A percentile compares a stretch with the other conserved stretches of the same genome.
phyloP scores from a whole-genome alignment of 1,140 invertebrate species.

The Lethrus apterus region DNA sequence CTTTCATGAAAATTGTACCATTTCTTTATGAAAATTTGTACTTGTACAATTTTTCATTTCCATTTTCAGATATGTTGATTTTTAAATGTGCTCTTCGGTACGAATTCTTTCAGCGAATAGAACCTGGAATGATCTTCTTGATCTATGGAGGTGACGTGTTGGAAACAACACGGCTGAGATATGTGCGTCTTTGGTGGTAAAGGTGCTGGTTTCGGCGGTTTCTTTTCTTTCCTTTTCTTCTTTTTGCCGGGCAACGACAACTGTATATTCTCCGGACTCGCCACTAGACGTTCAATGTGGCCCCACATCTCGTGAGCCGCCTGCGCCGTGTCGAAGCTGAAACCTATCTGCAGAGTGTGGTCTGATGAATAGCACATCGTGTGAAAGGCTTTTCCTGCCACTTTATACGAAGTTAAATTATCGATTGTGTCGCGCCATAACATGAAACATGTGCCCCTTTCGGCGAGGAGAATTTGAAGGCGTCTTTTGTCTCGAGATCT shows the following conservation, averaged over 20 bases:
- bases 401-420: conserved; percentile 57
- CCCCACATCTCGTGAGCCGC: conserved; percentile 64
- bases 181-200: conserved; percentile 75
- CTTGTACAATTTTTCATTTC: no score
- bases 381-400: conserved; percentile 65
- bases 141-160: conserved; percentile 76
- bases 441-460: conserved; percentile 76
- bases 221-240: conserved; percentile 52
- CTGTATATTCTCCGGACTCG: conserved; percentile 73
- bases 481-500: conserved; percentile 60
- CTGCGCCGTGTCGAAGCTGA: conserved; percentile 70
- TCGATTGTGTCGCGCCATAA: conserved; percentile 82
- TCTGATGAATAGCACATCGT: conserved; percentile 74
- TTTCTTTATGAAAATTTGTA: no score
- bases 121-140: conserved; percentile 57
- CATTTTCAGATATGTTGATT: no score
- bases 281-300: conserved; percentile 62
- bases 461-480: conserved; percentile 70
- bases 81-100: conserved; percentile 20
- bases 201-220: conserved; percentile 44
- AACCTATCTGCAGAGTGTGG: conserved; percentile 53
- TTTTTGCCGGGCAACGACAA: conserved; percentile 47
- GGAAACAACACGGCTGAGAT: conserved; percentile 79
- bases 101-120: conserved; percentile 55
- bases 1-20: no score